Evolutionary conservation across 2,113 vertebrate species (phyloP).

Genomic region (Pteropus alecto): DNA sequence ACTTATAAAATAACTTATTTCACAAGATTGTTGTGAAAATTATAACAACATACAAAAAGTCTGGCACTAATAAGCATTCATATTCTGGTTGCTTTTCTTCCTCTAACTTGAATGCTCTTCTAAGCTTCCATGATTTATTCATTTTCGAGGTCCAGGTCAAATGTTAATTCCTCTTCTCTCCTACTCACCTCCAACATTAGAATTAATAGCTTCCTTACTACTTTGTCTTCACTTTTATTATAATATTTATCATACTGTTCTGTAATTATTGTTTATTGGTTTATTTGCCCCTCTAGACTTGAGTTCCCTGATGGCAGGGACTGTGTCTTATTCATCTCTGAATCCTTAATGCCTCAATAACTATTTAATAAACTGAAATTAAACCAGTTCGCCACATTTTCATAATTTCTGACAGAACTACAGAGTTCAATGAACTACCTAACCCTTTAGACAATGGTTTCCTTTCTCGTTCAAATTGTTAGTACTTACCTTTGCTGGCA

Average conservation of each 20-base stretch:
- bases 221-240: not conserved
- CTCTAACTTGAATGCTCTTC: not conserved
- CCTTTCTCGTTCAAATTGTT: not conserved
- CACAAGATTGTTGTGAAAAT: not conserved
- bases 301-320: not conserved
- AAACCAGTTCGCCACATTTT: not conserved
- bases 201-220: not conserved
- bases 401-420: constrained; percentile 12
- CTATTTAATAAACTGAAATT: not conserved
- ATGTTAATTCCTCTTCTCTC: not conserved
- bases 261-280: not conserved
- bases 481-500: not conserved
- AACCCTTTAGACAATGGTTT: not conserved
- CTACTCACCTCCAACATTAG: not conserved
- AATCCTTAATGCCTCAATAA: not conserved
- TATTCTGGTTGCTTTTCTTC: not conserved
- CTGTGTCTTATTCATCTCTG: not conserved
- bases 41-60: not conserved
- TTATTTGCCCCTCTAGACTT: not conserved
- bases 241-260: not conserved
- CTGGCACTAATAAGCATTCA: not conserved
- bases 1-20: not conserved
- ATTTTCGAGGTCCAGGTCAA: not conserved
- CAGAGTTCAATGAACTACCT: not conserved
- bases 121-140: not conserved